Base-by-base conservation (phyloP, 2,113 vertebrate species). In the Pipa parva region DNA sequence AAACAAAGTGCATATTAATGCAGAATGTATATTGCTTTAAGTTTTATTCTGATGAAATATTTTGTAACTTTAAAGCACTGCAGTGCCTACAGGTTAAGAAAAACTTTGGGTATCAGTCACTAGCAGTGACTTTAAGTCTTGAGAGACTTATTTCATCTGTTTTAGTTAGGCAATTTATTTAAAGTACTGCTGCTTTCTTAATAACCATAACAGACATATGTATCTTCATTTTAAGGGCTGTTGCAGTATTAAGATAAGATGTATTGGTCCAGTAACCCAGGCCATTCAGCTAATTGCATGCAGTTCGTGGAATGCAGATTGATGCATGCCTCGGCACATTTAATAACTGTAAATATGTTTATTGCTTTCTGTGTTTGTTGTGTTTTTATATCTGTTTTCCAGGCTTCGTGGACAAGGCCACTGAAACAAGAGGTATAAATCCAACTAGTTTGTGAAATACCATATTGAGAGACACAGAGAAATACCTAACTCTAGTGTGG, bases 321-420 rank as follows among this genome's bases (percentile, higher is more conserved):
- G 78, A 64, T 76, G 64, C 84, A 21, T 73, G 54, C 52, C 36
- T 59, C 66, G 31, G 25, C 57, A 18, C 54, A 51, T 64, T 45
- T 59, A 54, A 60, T 70, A 70, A 70, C 66, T 36, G 61, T 26
- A 60, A 70, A 70, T 28, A 74, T 82, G 75, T 79, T 78, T 85
- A 81, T 79, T 85, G 79, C 83, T 88, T 79, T 84, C 76, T 85
- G 87, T 76, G 76, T 83, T 81, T 85, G 87, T 92, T 84, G 81
- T 92, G 81, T 88, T 93, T 68, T 90, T 93, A 83, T 95, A 90
- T 98, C 85, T 98, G 88, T 95, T 89, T 83, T 91, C 83, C 94
- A 99, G 97, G 95, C 95, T 83, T 98, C 97, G 75, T 99, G 97
- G 97, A 99, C 95, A 90, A 93, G 97, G 81, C 93, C 93, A 74